phyloP scores from a whole-genome alignment of 2,888 invertebrate genomes.

The Neoaliturus tenellus region DNA sequence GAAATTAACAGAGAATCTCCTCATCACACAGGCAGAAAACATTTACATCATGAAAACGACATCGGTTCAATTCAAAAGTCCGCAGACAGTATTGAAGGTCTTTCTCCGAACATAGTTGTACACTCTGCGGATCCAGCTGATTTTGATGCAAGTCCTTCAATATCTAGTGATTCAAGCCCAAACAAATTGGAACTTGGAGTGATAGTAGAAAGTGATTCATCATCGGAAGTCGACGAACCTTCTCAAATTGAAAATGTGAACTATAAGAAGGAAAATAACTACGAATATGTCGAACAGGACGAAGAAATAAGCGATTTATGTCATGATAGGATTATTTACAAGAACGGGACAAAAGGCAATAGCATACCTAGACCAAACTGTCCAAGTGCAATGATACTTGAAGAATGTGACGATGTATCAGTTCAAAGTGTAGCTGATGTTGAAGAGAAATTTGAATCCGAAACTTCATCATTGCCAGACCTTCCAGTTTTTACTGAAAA shows the following conservation, averaged over 20 bases:
- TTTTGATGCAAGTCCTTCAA: neutral
- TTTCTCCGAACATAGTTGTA: neutral
- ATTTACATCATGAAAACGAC: neutral
- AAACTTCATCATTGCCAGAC: neutral
- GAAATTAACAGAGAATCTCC: neutral
- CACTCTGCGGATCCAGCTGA: neutral
- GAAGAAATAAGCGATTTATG: neutral
- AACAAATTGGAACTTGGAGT: constrained; percentile 29
- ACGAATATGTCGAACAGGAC: neutral
- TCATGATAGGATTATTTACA: too few relatives aligned
- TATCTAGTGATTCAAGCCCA: constrained; percentile 20
- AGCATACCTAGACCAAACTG: neutral
- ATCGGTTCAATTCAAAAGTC: neutral
- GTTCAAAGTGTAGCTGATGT: neutral
- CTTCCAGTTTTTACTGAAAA: constrained; percentile 32
- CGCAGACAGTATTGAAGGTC: neutral
- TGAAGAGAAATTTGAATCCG: neutral
- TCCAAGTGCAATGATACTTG: neutral
- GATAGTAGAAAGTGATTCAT: constrained; percentile 38
- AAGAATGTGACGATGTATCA: neutral
- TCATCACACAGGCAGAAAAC: neutral
- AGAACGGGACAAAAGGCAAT: neutral
- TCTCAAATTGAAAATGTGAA: constrained; percentile 29
- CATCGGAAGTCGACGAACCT: constrained; percentile 35
- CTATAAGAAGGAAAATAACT: neutral